Conservation (phyloP, 2,888 invertebrate genomes). For the Zhuqinia jingwanae region DNA sequence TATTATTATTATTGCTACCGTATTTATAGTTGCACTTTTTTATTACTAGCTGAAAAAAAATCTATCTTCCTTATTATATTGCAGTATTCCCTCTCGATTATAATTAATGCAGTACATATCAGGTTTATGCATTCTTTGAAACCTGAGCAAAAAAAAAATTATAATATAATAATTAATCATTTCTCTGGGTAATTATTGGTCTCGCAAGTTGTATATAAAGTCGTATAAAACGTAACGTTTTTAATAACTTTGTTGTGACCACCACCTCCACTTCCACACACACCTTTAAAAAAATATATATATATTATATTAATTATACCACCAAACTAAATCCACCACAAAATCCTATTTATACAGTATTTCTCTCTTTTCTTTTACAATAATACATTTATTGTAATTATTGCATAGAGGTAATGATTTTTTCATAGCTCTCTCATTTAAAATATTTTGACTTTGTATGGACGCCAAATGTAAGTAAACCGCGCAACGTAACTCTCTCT, state of each 20-base stretch:
- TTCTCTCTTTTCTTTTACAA: slow-evolving; percentile 37
- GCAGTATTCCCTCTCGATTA: slow-evolving; percentile 3
- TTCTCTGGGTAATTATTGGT: slow-evolving; percentile 9
- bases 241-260: slow-evolving; percentile 8
- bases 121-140: slow-evolving; percentile 14
- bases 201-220: slow-evolving; percentile 2
- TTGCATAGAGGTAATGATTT: slow-evolving; percentile 16
- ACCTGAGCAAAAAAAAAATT: slow-evolving; percentile 21
- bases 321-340: slow-evolving; percentile 41
- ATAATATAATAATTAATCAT: neutral
- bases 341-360: slow-evolving; percentile 3
- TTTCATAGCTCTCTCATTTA: too few relatives aligned
- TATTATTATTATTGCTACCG: slow-evolving; percentile 10
- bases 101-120: slow-evolving; percentile 26
- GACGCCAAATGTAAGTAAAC: slow-evolving; percentile 11
- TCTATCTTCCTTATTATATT: slow-evolving; percentile 2
- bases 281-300: slow-evolving; percentile 2
- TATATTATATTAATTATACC: neutral
- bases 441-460: neutral
- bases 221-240: neutral
- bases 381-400: slow-evolving; percentile 20
- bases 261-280: neutral
- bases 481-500: slow-evolving; percentile 26
- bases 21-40: slow-evolving; percentile 54
- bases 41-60: slow-evolving; percentile 8